Evolutionary conservation across 2,797 vertebrate species (phyloP), one percentile per base, ranked within the genome.

Genomic region (Dendrocincla tyrannina): DNA sequence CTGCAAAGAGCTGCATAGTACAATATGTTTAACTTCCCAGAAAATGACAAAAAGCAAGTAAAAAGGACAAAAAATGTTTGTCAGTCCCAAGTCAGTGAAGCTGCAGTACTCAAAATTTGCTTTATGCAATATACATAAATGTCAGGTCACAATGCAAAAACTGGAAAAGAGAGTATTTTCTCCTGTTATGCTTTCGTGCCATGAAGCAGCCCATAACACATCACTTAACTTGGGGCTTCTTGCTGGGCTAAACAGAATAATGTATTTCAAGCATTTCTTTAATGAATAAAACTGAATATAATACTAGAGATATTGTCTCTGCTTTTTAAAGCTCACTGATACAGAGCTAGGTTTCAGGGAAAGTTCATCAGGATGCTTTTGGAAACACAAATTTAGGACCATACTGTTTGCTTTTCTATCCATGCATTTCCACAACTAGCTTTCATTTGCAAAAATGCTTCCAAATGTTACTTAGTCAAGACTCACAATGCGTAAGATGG

Each of bases 91-190:
- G 59, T 44, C 85, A 63, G 35, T 47, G 49, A 89, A 92, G 85
- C 55, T 91, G 68, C 47, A 58, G 16, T 60, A 42, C 66, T 96
- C 46, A 70, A 41, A 75, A 80, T 85, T 49, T 84, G 56, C 64
- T 94, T 95, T 88, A 90, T 91, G 88, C 79, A 96, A 95, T 87
- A 94, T 79, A 91, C 79, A 96, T 91, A 91, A 91, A 89, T 82
- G 94, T 56, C 70, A 95, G 89, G 86, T 81, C 84, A 96, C 49
- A 49, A 79, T 77, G 17, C 66, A 69, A 88, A 92, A 89, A 85
- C 72, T 69, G 79, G 69, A 74, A 95, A 96, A 93, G 41, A 89
- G 93, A 94, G 79, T 75, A 88, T 93, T 89, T 95, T 69, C 55
- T 94, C 33, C 70, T 92, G 52, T 90, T 93, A 88, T 76, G 76